A percentile compares a stretch with the other conserved stretches of the same genome.
These are phyloP conservation scores for Nettapus auritus DNA, from an alignment of 2,113 vertebrate genomes.

Conservation along the genomic window DNA sequence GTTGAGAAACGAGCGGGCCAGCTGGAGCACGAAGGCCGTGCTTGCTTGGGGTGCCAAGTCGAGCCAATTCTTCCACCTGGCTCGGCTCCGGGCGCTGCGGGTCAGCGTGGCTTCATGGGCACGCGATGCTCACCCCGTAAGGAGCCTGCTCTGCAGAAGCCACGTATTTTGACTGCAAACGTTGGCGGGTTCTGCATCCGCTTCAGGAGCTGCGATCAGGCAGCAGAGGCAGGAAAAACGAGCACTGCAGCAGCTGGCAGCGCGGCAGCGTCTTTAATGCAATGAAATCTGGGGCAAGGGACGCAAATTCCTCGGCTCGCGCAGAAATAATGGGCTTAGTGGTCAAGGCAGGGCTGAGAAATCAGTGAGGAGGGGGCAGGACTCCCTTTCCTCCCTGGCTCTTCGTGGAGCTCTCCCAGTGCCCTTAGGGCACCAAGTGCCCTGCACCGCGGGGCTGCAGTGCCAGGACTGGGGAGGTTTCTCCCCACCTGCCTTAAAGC, in stretches of 20 bases:
- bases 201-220: neutral
- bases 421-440: too few species aligned
- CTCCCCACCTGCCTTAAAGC: neutral
- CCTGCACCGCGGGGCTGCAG: neutral
- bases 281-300: neutral
- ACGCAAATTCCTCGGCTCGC: neutral
- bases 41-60: neutral
- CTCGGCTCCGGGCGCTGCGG: neutral
- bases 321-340: neutral
- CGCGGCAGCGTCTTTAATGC: neutral
- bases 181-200: neutral
- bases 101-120: neutral
- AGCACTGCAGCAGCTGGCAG: neutral
- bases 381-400: neutral
- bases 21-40: neutral
- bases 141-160: neutral
- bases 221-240: neutral
- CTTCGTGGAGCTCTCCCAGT: too few species aligned
- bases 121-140: fast-evolving
- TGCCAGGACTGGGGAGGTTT: neutral
- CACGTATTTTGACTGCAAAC: fast-evolving
- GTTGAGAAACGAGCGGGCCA: neutral
- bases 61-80: neutral
- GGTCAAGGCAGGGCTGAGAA: fast-evolving
- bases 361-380: neutral